Percentiles rank a stretch among this genome's conserved stretches.
Evolutionary conservation across 2,888 invertebrate genomes (phyloP).

Genomic region (Orchestes rusci): DNA sequence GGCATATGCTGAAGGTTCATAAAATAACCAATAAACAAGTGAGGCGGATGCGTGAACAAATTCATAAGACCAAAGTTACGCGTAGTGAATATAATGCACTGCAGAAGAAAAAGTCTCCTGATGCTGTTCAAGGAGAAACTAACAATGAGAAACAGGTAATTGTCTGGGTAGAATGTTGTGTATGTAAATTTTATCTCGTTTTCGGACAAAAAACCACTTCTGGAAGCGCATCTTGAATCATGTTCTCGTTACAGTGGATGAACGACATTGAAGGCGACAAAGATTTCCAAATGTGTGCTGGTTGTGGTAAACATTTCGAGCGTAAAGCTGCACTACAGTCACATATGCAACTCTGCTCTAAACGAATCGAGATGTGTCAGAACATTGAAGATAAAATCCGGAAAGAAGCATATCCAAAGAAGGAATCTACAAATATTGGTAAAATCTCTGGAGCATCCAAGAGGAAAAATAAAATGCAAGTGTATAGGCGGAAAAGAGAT

Average conservation of each 20-base stretch:
- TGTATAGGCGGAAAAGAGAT: conserved; percentile 1
- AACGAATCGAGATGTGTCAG: conserved; percentile 47
- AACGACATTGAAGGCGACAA: conserved; percentile 58
- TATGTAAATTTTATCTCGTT: too few relatives aligned
- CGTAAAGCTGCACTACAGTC: conserved; percentile 64
- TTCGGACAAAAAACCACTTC: too few relatives aligned
- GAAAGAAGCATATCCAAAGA: conserved; percentile 15
- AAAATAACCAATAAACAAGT: conserved; percentile 65
- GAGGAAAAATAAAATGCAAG: conserved; percentile 25
- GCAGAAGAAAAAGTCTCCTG: conserved; percentile 46
- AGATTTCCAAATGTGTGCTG: conserved; percentile 56
- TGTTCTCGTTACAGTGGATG: conserved; percentile 50
- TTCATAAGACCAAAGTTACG: conserved; percentile 58
- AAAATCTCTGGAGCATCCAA: conserved; percentile 29
- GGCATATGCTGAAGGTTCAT: conserved; percentile 70
- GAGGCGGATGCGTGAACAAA: conserved; percentile 57
- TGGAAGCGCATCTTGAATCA: too few relatives aligned
- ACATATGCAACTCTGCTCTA: conserved; percentile 61
- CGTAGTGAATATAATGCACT: conserved; percentile 52
- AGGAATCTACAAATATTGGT: conserved; percentile 12
- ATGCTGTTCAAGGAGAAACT: conserved; percentile 41
- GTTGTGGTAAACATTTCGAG: conserved; percentile 66
- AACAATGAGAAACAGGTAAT: conserved; percentile 53
- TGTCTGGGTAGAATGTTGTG: too few relatives aligned
- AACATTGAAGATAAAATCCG: conserved; percentile 34